Conservation (phyloP, 2,113 vertebrate species). For the Aegithalos caudatus region DNA sequence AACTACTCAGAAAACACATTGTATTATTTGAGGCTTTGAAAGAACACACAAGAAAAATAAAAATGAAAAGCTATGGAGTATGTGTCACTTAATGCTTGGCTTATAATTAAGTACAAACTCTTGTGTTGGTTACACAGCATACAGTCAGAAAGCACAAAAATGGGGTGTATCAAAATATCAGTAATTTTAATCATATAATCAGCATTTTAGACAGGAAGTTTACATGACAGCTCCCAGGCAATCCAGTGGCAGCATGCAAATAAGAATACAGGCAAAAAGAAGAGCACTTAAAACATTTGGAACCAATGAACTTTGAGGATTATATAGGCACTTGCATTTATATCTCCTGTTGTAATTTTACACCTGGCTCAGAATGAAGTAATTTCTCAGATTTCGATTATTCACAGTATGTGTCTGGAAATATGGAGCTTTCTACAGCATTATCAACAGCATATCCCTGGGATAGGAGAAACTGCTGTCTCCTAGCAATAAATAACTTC, state of each 20-base stretch:
- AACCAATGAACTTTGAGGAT: not conserved
- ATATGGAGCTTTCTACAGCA: not conserved
- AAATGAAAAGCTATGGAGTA: not conserved
- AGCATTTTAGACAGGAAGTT: not conserved
- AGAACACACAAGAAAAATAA: not conserved
- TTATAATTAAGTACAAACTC: not conserved
- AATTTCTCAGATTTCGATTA: slow-evolving; percentile 18
- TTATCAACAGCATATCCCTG: not conserved
- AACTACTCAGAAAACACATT: not conserved
- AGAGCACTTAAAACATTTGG: not conserved
- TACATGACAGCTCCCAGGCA: not conserved
- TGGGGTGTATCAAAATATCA: not conserved
- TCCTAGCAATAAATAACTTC: slow-evolving; percentile 1
- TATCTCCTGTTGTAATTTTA: not conserved
- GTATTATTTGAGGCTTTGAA: not conserved
- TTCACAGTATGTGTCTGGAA: not conserved
- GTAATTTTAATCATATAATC: not conserved
- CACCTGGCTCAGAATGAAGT: not conserved
- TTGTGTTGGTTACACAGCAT: not conserved
- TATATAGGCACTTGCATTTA: not conserved
- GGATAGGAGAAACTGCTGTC: not conserved
- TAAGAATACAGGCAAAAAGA: not conserved
- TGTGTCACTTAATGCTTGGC: not conserved
- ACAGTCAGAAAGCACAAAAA: not conserved
- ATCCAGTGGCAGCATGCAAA: not conserved